Base-by-base conservation (phyloP, 2,797 vertebrate genomes). In the Scolopax rusticola region DNA sequence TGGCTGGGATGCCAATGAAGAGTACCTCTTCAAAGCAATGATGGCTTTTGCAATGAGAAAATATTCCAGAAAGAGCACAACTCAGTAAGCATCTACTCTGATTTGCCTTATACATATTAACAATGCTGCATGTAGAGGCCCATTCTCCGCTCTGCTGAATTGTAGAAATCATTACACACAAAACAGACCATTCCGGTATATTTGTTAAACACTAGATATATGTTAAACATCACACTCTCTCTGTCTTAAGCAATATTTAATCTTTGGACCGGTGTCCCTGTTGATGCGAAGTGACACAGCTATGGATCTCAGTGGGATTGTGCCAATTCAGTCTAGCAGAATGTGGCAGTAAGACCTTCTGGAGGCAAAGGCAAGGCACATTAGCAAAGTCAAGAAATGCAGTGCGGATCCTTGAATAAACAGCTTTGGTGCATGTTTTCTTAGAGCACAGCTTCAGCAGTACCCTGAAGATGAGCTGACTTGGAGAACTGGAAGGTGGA, bases 1-100 rank as follows among this genome's bases (percentile, higher is more conserved):
- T 38, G 78, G 65, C 23, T 99, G 99, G 99, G 98, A 99, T 94
- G 80, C 98, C 38, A 98, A 97, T 95, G 99, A 99, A 97, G 98
- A 98, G 96, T 99, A 98, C 97, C 98, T 99, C 48, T 99, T 99
- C 97, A 99, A 95, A 97, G 98, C 99, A 1, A 97, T 99, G 84
- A 83, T 99, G 96, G 99, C 99, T 67, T 99, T 99, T 94, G 98
- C 99, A 63, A 99, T 99, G 99, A 98, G 99, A 96, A 98, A 64
- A 68, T 95, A 98, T 56, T 94, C 95, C 51, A 74, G 87, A 5
- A 94, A 94, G 41, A 95, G 96, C 79, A n/a, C 83, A 18, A 99
- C 98, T 80, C 69, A 98, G 99, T 99, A 98, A 99, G 99, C 87
- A 60, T 71, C 76, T 82, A 43, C 61, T 71, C 57, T 73, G 51